These are phyloP conservation scores for Cliona cf. orientalis DNA, from an alignment of 37 sponge, comb jelly and placozoan species.

Conservation along the genomic window DNA sequence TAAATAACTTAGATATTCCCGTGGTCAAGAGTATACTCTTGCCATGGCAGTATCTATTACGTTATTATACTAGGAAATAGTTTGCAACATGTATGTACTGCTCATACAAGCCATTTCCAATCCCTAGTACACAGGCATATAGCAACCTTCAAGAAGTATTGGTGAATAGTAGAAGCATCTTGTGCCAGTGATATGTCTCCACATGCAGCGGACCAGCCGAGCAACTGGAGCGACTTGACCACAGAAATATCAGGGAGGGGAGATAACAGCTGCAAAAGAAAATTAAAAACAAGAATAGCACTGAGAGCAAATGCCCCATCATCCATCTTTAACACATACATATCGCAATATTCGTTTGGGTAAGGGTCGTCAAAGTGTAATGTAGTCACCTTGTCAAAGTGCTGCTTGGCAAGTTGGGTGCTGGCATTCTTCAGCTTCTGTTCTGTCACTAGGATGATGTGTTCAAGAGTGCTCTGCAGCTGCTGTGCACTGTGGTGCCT, in stretches of 20 bases:
- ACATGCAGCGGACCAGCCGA: slow-evolving; percentile 59
- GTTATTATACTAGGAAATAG: background rate
- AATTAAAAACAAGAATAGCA: background rate
- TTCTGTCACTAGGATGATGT: slow-evolving; percentile 43
- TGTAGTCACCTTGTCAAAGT: slow-evolving; percentile 25
- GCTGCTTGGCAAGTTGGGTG: slow-evolving; percentile 41
- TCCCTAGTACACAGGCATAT: background rate
- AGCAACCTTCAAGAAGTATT: slow-evolving; percentile 46
- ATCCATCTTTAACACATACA: background rate
- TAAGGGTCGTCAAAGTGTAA: background rate
- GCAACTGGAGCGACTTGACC: slow-evolving; percentile 40
- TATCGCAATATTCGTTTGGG: background rate
- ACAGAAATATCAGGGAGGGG: slow-evolving; percentile 49
- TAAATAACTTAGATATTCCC: no score
- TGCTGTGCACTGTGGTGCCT: slow-evolving; percentile 26
- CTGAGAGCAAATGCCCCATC: background rate
- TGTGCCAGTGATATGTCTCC: slow-evolving; percentile 45
- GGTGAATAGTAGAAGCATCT: slow-evolving; percentile 43
- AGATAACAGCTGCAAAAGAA: slow-evolving; percentile 27
- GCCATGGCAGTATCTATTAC: no score
- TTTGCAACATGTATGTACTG: background rate
- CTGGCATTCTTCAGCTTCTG: slow-evolving; percentile 41
- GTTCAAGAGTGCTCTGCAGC: slow-evolving; percentile 57
- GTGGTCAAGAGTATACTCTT: no score
- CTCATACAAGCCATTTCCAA: background rate